A percentile compares a stretch with the other conserved stretches of the same genome.
Evolutionary conservation across 1,140 invertebrate species (phyloP).

Genomic region (Brachionus rotundiformis): DNA sequence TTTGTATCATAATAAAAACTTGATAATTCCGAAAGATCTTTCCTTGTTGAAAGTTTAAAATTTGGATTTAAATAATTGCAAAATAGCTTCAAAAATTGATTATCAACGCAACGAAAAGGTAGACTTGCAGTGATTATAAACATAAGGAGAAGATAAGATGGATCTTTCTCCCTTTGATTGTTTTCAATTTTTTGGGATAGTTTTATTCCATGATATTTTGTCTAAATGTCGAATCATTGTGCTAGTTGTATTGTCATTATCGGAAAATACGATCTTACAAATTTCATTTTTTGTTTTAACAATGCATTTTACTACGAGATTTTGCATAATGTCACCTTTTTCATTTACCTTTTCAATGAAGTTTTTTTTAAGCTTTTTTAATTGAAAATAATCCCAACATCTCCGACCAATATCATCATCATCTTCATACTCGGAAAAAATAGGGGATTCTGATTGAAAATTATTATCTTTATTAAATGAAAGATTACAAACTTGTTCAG

Average conservation of each 20-base stretch:
- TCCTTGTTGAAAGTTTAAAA: neutral
- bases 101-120: too few species aligned
- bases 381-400: too few species aligned
- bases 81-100: neutral
- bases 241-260: constrained; percentile 1
- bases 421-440: too few species aligned
- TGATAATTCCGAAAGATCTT: too few species aligned
- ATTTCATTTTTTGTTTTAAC: neutral
- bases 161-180: neutral
- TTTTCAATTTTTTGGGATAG: neutral
- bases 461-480: too few species aligned
- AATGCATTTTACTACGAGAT: neutral
- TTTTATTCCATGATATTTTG: neutral
- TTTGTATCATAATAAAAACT: neutral
- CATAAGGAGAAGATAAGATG: neutral
- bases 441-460: too few species aligned
- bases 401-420: too few species aligned
- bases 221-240: neutral
- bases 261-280: neutral
- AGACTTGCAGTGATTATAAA: too few species aligned
- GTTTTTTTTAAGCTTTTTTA: neutral
- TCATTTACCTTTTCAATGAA: neutral
- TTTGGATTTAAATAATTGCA: neutral
- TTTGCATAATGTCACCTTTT: neutral
- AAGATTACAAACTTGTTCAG: neutral